These are phyloP conservation scores for Setipinna tenuifilis DNA, from an alignment of 2,797 vertebrate species.

Conservation along the genomic window DNA sequence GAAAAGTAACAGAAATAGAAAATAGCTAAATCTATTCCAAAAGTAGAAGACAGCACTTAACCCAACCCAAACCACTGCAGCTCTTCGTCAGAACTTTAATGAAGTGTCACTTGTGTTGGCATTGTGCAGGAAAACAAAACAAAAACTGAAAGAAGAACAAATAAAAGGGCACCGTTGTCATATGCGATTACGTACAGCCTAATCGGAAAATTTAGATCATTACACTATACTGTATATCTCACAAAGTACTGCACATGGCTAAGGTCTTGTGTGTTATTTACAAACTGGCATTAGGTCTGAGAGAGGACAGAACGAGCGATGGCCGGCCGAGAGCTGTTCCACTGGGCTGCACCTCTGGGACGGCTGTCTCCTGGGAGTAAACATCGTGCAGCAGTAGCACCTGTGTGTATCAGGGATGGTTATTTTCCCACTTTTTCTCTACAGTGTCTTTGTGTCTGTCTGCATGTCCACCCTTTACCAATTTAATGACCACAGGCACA, in stretches of 20 bases:
- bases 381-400: not conserved
- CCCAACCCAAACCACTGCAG: constrained; percentile 49
- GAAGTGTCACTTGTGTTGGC: not conserved
- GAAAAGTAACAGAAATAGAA: constrained; percentile 68
- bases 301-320: not conserved
- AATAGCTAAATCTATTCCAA: constrained; percentile 66
- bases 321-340: not conserved
- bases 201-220: constrained; percentile 39
- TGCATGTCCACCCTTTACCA: not conserved
- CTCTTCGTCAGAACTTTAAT: constrained; percentile 39
- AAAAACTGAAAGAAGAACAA: not conserved
- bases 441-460: too few species aligned
- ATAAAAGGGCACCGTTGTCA: not conserved
- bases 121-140: not conserved
- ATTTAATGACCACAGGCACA: not conserved
- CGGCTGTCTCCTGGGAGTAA: constrained; percentile 12
- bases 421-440: not conserved
- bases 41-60: constrained; percentile 56
- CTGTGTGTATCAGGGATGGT: not conserved
- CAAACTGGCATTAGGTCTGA: not conserved
- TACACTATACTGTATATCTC: constrained; percentile 38
- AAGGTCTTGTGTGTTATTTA: constrained; percentile 32
- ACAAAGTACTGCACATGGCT: constrained; percentile 37
- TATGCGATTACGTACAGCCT: constrained; percentile 32
- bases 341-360: not conserved